Evolutionary conservation across 1,140 invertebrate species (phyloP), one percentile per base, ranked within the genome.

Genomic region (Bombus superbus): DNA sequence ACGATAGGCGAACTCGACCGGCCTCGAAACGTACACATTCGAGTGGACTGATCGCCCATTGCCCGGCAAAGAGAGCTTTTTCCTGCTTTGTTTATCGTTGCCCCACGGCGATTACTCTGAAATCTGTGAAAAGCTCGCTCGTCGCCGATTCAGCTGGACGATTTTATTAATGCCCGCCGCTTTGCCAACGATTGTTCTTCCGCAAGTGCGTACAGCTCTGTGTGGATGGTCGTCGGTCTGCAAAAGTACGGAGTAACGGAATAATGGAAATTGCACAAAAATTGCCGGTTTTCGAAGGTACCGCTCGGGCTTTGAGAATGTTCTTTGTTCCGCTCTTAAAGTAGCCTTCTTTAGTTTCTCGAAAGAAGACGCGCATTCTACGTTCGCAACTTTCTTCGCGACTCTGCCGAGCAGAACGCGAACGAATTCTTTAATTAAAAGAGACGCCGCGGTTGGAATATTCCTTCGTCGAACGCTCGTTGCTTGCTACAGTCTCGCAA

Each of bases 1-100:
- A 72, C 84, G 87, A 89, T 86, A 86, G 86, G 74, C 40, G 69
- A 42, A 40, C 25, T 40, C 69, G 11, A 11, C 40, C 90, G 66
- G 85, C 68, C 76, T 82, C 85, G 69, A 86, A 86, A 75, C 66
- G 72, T 76, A 80, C 38, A 44, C 64, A 47, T 69, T 38, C 64
- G 35, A 40, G 9, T 59, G 40, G 38, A 47, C 38, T 47, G 44
- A 81, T 75, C 75, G 77, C 25, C 28, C 40, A 53, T 47, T n/a
- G 47, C 47, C 47, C 47, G 2, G 8, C 9, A 11, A 44, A 44
- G n/a, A 42, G 42, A 40, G 47, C 28, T 73, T 75, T 73, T 85
- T 28, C 69, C 28, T 13, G 28, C 68, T 86, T 81, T 82, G 75
- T 85, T 88, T 59, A 83, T 82, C 53, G 32, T 62, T 15, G 3